These are phyloP conservation scores for Harlomillsia oculata DNA, from an alignment of 1,140 invertebrate species.

Conservation along the genomic window DNA sequence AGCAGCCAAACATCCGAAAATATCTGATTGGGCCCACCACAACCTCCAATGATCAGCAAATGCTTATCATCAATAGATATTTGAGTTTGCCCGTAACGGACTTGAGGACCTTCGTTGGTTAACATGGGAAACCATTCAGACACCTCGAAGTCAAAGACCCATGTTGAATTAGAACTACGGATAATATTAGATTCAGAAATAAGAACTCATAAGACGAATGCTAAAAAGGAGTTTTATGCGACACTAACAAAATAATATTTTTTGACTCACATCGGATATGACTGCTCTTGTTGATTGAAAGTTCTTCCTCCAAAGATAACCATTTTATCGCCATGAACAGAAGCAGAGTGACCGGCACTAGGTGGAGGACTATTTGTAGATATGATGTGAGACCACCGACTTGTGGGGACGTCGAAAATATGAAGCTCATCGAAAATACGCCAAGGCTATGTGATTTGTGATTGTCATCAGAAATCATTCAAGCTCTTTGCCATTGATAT, in stretches of 20 bases:
- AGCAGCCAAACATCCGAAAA: conserved; percentile 63
- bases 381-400: conserved; percentile 71
- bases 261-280: conserved; percentile 26
- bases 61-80: conserved; percentile 48
- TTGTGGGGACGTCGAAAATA: conserved; percentile 69
- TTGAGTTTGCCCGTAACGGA: conserved; percentile 84
- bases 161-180: conserved; percentile 72
- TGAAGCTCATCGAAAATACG: conserved; percentile 88
- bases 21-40: conserved; percentile 53
- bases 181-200: neutral
- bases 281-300: conserved; percentile 28
- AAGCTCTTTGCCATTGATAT: neutral
- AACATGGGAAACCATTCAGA: conserved; percentile 66
- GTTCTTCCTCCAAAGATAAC: conserved; percentile 72
- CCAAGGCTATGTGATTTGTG: conserved; percentile 49
- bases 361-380: conserved; percentile 59
- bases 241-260: too few species aligned
- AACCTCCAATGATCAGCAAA: conserved; percentile 38
- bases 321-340: conserved; percentile 75
- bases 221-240: too few species aligned
- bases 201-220: neutral
- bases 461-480: conserved; percentile 34
- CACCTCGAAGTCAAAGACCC: conserved; percentile 72
- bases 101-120: conserved; percentile 49
- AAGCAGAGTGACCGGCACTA: conserved; percentile 76